Evolutionary conservation across 2,888 invertebrate species (phyloP), one percentile per base, ranked within the genome.

Genomic region (Plusia festucae): DNA sequence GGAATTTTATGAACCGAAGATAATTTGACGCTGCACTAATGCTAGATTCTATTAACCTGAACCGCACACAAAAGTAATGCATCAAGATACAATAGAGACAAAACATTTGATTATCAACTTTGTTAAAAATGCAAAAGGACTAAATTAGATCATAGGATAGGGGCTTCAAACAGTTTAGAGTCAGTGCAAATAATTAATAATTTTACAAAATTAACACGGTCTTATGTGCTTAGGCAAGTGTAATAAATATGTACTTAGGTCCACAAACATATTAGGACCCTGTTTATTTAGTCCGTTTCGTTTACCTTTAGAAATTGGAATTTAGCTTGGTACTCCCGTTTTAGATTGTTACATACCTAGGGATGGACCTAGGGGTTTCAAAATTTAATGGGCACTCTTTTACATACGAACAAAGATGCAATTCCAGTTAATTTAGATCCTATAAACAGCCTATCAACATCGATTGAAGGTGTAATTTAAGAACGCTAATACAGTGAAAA

Each of bases 201-300:
- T 40, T 55, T 61, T 59, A 66, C 71, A 68, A 81, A 61, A 78
- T 70, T 63, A 74, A 55, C 34, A 54, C 59, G 53, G 51, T 24
- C 40, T 24, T 66, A 30, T 65, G 56, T 63, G 55, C 62, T 80
- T 53, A 66, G 51, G 57, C 20, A 62, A 67, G 27, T 59, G 60
- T 62, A 68, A 71, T 40, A 40, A 40, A 40, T 75, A 72, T 75
- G 69, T 81, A 60, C 72, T 75, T 81, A 78, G 76, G 75, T 65
- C n/a, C 61, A 49, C 55, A 72, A 32, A 73, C 34, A 44, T 56
- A 56, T 61, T 61, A 61, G 49, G 27, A 32, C 8, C 20, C n/a
- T 54, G 56, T 62, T 59, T 18, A 22, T 16, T 46, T n/a, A 61
- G 4, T 34, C 27, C 32, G 22, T 34, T 22, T 16, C 22, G 61